Conservation (phyloP, 2,113 vertebrate species). For the Odocoileus virginianus region DNA sequence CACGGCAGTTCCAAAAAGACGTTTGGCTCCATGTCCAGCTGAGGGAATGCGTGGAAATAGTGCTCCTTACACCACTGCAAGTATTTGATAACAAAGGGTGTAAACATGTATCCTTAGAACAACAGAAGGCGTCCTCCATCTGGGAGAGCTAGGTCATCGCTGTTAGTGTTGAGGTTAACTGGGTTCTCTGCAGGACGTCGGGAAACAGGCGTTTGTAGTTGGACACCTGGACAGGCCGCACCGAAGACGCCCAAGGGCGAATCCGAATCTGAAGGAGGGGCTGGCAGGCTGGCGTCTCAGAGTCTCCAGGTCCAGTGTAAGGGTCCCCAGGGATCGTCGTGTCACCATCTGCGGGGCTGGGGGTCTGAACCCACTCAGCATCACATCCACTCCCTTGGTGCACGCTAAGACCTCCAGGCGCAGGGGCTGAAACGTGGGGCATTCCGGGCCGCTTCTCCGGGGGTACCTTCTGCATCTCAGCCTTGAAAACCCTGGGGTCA, state of each 20-base stretch:
- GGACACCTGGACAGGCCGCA: too few relatives aligned
- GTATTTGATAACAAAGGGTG: not conserved
- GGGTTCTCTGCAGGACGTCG: rapidly evolving
- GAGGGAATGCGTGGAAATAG: not conserved
- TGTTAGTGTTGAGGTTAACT: too few relatives aligned
- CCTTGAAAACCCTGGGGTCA: not conserved
- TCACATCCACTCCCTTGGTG: not conserved
- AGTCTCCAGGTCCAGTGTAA: too few relatives aligned
- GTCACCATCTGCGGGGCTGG: not conserved
- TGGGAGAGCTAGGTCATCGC: too few relatives aligned
- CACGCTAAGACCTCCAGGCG: rapidly evolving
- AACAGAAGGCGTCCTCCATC: not conserved
- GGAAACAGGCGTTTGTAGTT: too few relatives aligned
- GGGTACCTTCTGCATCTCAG: rapidly evolving
- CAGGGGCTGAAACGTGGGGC: not conserved
- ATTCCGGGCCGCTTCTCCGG: too few relatives aligned
- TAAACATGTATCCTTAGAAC: not conserved
- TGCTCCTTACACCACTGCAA: not conserved
- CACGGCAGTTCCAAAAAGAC: not conserved
- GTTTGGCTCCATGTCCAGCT: not conserved
- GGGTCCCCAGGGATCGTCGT: too few relatives aligned
- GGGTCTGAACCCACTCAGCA: not conserved
- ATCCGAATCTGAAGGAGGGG: not conserved
- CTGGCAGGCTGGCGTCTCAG: not conserved
- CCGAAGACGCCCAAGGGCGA: not conserved